These are phyloP conservation scores for Eretmocerus hayati DNA, from an alignment of 2,888 invertebrate species.

Conservation along the genomic window DNA sequence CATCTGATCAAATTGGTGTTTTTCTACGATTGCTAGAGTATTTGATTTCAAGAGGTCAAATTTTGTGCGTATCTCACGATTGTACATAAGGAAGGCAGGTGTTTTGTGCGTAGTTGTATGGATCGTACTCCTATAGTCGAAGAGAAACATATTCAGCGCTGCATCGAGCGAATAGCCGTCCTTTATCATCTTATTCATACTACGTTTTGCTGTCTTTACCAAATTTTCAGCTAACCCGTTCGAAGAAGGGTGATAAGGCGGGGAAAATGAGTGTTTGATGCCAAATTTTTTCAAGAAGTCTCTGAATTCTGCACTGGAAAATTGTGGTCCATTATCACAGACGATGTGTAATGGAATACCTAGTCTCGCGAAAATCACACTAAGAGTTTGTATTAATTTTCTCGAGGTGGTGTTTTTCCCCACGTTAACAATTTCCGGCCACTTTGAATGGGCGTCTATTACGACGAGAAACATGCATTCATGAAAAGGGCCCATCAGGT, in stretches of 20 bases:
- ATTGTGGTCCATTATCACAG: neutral
- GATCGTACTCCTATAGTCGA: neutral
- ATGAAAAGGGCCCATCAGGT: conserved; percentile 24
- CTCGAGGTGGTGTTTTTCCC: neutral
- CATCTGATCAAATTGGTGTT: neutral
- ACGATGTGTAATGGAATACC: neutral
- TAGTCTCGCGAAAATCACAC: neutral
- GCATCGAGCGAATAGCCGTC: neutral
- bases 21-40: neutral
- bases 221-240: neutral
- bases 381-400: neutral
- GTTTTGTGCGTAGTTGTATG: neutral
- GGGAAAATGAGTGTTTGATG: neutral
- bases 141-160: neutral
- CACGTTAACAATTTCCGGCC: conserved; percentile 7
- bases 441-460: conserved; percentile 10
- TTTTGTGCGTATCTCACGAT: neutral
- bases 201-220: neutral
- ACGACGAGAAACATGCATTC: conserved; percentile 14
- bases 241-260: neutral
- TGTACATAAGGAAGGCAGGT: neutral
- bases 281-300: neutral
- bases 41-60: neutral
- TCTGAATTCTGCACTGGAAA: neutral
- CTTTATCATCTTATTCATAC: neutral